Evolutionary conservation across 2,113 vertebrate genomes (phyloP).

Genomic region (Cariama cristata): DNA sequence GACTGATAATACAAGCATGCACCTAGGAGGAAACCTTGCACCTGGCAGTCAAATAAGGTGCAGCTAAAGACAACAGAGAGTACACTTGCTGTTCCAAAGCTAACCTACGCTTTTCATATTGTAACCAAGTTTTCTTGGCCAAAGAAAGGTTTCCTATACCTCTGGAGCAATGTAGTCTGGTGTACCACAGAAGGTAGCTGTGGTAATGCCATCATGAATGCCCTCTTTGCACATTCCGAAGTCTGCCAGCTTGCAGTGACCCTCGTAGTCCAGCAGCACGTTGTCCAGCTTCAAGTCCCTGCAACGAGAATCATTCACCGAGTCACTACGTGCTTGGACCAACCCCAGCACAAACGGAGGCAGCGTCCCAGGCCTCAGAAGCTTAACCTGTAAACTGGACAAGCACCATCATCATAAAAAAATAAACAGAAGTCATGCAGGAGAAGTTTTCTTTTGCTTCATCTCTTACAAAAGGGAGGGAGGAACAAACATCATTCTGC

Average conservation of each 20-base stretch:
- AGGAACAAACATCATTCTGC: background rate
- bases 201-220: slow-evolving; percentile 87
- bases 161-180: slow-evolving; percentile 98
- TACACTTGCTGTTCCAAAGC: background rate
- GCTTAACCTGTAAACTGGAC: background rate
- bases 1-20: background rate
- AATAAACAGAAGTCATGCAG: background rate
- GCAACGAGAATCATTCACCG: background rate
- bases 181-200: slow-evolving; percentile 94
- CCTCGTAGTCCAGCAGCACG: slow-evolving; percentile 92
- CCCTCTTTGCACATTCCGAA: slow-evolving; percentile 99
- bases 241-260: slow-evolving; percentile 98
- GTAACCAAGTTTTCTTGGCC: background rate
- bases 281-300: slow-evolving; percentile 98
- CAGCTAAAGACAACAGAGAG: background rate
- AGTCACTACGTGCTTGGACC: background rate
- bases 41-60: background rate
- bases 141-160: slow-evolving; percentile 76
- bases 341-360: background rate
- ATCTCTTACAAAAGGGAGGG: slow-evolving; percentile 6
- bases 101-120: background rate
- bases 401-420: background rate
- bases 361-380: background rate
- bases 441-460: background rate
- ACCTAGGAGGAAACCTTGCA: background rate